These are phyloP conservation scores for Coryphaenoides rupestris DNA, from an alignment of 2,113 vertebrate genomes.

Conservation along the genomic window DNA sequence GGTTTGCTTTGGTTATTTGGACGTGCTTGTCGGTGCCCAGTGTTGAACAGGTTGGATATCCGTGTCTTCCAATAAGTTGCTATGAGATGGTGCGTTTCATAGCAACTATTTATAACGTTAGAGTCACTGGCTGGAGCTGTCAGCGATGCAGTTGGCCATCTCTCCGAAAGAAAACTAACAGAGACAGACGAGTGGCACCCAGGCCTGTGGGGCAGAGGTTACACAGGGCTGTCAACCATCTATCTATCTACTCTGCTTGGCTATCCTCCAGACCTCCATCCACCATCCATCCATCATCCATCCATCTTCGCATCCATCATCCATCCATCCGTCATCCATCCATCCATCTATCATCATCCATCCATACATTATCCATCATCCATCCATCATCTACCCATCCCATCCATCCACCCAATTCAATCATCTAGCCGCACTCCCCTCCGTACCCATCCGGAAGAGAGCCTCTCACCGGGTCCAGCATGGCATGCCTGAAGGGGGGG, in stretches of 20 bases:
- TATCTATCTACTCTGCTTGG: slow-evolving; percentile 60
- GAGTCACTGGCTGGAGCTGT: not conserved
- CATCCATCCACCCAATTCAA: not conserved
- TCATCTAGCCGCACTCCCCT: not conserved
- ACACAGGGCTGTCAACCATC: slow-evolving; percentile 46
- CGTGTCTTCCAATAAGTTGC: not conserved
- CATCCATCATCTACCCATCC: slow-evolving; percentile 11
- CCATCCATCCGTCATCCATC: too few relatives aligned
- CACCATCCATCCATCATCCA: slow-evolving; percentile 12
- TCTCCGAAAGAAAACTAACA: slow-evolving; percentile 36
- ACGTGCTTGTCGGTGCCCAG: not conserved
- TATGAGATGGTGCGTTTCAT: not conserved
- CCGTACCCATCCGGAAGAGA: slow-evolving; percentile 15
- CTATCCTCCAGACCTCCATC: slow-evolving; percentile 1
- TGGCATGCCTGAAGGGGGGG: slow-evolving; percentile 71
- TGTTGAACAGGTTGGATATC: not conserved
- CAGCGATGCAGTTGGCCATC: not conserved
- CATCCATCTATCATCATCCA: not conserved
- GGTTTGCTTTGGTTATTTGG: not conserved
- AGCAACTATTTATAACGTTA: not conserved
- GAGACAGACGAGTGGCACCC: slow-evolving; percentile 48
- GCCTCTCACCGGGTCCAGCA: slow-evolving; percentile 38
- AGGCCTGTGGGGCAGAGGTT: slow-evolving; percentile 65
- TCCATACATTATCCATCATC: slow-evolving; percentile 11
- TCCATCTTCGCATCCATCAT: too few relatives aligned